These are phyloP conservation scores for Picus viridis DNA, from an alignment of 2,797 vertebrate genomes.

Conservation along the genomic window DNA sequence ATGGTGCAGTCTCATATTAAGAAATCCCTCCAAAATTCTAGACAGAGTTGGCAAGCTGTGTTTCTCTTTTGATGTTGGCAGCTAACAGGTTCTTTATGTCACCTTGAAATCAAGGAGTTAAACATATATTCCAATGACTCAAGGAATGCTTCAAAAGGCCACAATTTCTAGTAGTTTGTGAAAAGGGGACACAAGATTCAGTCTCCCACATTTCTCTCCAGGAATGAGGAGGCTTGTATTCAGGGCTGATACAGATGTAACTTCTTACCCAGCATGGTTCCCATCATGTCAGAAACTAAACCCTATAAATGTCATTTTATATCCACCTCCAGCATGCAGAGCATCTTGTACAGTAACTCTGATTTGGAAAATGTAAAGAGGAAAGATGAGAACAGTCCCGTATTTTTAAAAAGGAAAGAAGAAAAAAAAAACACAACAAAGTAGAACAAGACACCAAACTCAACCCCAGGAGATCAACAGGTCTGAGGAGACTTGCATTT, in stretches of 20 bases:
- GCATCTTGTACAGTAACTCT: background rate
- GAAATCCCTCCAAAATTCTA: background rate
- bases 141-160: background rate
- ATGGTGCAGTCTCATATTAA: rapidly evolving
- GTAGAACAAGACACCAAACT: background rate
- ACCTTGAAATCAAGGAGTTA: background rate
- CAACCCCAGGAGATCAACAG: background rate
- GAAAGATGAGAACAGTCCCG: background rate
- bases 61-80: background rate
- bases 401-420: background rate
- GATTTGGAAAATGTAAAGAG: background rate
- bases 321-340: background rate
- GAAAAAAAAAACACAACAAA: background rate
- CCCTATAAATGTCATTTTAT: rapidly evolving
- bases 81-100: background rate
- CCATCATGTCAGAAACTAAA: background rate
- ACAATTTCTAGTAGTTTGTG: background rate
- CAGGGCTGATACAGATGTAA: rapidly evolving
- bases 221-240: background rate
- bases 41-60: rapidly evolving
- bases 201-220: background rate
- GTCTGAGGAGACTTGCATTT: background rate
- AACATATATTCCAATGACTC: rapidly evolving
- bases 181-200: background rate
- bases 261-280: background rate